Percentiles rank a stretch among this genome's conserved stretches.
These are phyloP conservation scores for Saiga tatarica DNA, from an alignment of 2,113 vertebrate genomes.

Conservation along the genomic window DNA sequence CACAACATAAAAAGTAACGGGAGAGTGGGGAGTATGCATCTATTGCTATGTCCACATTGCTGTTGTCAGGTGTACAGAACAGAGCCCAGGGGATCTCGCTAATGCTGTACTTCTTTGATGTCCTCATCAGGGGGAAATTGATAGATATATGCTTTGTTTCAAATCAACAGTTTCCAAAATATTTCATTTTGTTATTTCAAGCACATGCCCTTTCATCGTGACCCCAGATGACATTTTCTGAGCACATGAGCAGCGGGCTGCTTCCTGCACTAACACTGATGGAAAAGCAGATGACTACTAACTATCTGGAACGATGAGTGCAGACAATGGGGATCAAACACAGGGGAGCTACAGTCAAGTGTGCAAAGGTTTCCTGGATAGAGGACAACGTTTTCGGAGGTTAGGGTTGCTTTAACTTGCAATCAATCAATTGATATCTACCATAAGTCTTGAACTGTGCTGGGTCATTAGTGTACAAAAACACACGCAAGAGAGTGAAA, in stretches of 20 bases:
- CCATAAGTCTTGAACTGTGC: background rate
- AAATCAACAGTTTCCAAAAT: conserved; percentile 11
- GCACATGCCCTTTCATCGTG: background rate
- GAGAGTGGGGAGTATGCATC: background rate
- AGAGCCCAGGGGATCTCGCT: background rate
- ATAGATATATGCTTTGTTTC: background rate
- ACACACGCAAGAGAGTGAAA: background rate
- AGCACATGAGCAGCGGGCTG: background rate
- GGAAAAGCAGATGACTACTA: background rate
- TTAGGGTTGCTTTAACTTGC: background rate
- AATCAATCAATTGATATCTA: background rate
- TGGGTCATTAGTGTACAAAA: background rate
- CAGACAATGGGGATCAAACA: background rate
- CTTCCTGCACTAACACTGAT: background rate
- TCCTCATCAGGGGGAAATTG: background rate
- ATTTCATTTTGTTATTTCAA: background rate
- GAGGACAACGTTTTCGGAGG: background rate
- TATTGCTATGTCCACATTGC: background rate
- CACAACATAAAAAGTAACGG: background rate
- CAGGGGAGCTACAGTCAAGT: background rate
- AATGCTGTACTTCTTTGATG: background rate
- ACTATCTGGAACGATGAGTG: background rate
- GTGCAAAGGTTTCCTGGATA: background rate
- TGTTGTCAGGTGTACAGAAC: background rate
- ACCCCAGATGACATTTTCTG: background rate